phyloP scores from a whole-genome alignment of 2,797 vertebrate species.

The Alcedo atthis region DNA sequence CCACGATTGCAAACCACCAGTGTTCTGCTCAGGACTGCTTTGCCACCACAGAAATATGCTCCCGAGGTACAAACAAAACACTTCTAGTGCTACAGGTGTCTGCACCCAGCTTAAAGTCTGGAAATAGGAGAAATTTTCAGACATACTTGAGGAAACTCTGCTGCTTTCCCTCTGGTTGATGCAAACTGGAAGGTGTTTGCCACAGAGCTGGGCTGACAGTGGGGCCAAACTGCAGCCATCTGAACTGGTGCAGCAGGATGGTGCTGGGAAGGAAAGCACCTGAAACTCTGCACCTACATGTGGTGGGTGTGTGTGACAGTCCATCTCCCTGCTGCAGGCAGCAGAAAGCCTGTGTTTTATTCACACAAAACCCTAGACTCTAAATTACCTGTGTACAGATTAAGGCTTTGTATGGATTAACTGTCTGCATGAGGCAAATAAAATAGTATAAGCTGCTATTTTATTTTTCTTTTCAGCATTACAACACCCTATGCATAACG shows the following conservation, averaged over 20 bases:
- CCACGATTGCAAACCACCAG: not conserved
- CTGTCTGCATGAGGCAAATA: not conserved
- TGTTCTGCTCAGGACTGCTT: not conserved
- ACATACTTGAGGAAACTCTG: not conserved
- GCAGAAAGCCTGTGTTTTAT: not conserved
- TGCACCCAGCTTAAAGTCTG: not conserved
- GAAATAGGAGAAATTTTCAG: not conserved
- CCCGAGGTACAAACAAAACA: not conserved
- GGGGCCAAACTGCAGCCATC: not conserved
- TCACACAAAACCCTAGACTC: not conserved
- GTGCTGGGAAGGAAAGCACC: not conserved
- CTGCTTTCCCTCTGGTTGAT: not conserved
- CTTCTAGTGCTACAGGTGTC: not conserved
- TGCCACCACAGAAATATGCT: not conserved
- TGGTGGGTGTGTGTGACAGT: not conserved
- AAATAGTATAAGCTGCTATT: not conserved
- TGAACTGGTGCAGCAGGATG: not conserved
- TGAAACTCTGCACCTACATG: not conserved
- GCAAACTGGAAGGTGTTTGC: not conserved
- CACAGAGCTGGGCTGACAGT: not conserved
- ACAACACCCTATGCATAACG: not conserved
- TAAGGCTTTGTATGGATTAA: not conserved
- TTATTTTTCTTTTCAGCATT: not conserved
- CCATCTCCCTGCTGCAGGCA: not conserved
- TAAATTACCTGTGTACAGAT: rapidly evolving